Conservation (phyloP, 2,113 vertebrate species). For the Sinocyclocheilus rhinocerous region DNA sequence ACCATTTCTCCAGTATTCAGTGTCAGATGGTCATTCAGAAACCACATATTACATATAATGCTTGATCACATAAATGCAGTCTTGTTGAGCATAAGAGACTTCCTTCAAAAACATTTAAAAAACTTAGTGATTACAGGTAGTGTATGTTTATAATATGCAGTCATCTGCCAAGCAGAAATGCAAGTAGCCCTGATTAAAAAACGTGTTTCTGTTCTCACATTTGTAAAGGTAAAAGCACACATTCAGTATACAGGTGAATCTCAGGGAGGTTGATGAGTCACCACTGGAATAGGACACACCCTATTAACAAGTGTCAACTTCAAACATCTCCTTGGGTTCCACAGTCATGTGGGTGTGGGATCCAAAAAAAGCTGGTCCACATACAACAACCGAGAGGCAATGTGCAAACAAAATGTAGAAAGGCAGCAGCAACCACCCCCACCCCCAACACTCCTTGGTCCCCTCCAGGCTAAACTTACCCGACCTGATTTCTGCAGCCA, state of each 20-base stretch:
- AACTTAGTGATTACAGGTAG: not conserved
- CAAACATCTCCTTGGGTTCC: constrained; percentile 17
- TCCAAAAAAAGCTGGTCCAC: not conserved
- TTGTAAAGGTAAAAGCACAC: not conserved
- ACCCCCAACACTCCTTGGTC: constrained; percentile 23
- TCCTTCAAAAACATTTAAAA: no score
- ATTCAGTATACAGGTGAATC: not conserved
- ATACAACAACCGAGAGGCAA: not conserved
- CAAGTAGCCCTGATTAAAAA: not conserved
- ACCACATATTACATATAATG: not conserved
- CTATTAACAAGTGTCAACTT: constrained; percentile 45
- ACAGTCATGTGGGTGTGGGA: constrained; percentile 41
- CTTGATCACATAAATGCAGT: not conserved
- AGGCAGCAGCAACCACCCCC: constrained; percentile 24
- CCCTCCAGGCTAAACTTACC: constrained; percentile 58
- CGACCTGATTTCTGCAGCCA: constrained; percentile 58
- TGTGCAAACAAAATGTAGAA: constrained; percentile 37
- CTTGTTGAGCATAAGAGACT: no score
- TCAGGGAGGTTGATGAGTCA: constrained; percentile 47
- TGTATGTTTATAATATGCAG: not conserved
- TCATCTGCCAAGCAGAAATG: not conserved
- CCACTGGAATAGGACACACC: constrained; percentile 40
- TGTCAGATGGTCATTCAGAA: not conserved
- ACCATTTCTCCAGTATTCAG: not conserved
- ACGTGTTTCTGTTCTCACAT: not conserved